Evolutionary conservation across 2,797 vertebrate genomes (phyloP).

Genomic region (Chiloscyllium punctatum): DNA sequence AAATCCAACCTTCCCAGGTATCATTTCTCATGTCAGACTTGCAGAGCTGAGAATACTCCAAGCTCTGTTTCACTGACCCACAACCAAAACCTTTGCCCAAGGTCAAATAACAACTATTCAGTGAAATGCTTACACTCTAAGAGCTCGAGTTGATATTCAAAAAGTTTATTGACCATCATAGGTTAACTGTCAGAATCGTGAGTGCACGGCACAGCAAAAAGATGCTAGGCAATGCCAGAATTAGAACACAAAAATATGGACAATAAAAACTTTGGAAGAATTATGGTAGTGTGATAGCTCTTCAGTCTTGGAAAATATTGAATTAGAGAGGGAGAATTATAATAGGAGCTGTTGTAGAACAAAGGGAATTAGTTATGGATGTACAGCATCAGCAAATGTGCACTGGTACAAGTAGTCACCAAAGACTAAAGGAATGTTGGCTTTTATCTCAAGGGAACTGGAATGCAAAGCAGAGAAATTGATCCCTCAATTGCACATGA

Average conservation of each 20-base stretch:
- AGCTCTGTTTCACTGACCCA: too few species aligned
- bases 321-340: not conserved
- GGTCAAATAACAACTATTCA: not conserved
- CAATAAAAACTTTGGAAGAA: not conserved
- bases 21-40: too few species aligned
- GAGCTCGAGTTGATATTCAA: not conserved
- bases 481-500: not conserved
- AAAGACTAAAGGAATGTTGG: too few species aligned
- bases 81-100: too few species aligned
- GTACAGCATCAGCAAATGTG: too few species aligned
- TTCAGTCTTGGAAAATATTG: not conserved
- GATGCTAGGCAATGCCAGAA: not conserved
- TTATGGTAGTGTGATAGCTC: not conserved
- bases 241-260: not conserved
- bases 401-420: too few species aligned
- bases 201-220: not conserved
- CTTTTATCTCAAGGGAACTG: too few species aligned
- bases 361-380: too few species aligned
- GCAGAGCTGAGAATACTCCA: too few species aligned
- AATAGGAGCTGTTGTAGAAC: too few species aligned
- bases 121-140: not conserved
- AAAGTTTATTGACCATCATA: not conserved
- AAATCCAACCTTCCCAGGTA: too few species aligned
- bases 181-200: not conserved
- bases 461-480: not conserved